Evolutionary conservation across 2,888 invertebrate species (phyloP), one percentile per base, ranked within the genome.

Genomic region (Anorthoa munda): DNA sequence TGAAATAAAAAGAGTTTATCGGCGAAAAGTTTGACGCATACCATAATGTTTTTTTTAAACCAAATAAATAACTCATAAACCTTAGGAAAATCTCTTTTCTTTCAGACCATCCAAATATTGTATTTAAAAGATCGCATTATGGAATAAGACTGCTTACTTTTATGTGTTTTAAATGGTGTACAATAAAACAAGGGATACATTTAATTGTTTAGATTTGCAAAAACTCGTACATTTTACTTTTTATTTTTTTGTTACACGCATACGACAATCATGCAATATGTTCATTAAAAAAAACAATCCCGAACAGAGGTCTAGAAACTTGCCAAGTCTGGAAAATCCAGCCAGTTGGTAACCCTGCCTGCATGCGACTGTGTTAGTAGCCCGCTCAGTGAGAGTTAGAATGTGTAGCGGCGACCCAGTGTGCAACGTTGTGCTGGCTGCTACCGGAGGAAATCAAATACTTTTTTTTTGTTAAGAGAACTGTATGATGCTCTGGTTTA

Each of bases 321-420:
- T 18, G 18, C n/a, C 3, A 2, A 26, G n/a, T 17, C 5, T 15
- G n/a, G n/a, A 17, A 12, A 31, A 48, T 7, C 17, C 26, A 26
- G 7, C 48, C 26, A 31, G 21, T 11, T 55, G 76, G 21, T 46
- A 74, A 76, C 76, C 74, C 74, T 76, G 58, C 92, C 90, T 93
- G 58, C 92, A 90, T 93, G 88, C 94, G 80, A 83, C 82, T 93
- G 90, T 93, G 94, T 94, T 90, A 94, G 88, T 71, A 90, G 87
- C 88, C 79, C 81, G 89, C 88, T 84, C 86, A 95, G 95, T 94
- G 95, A 95, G 95, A 95, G 95, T 94, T 93, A 92, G 89, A 91
- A 94, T 91, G 90, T 92, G 91, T 65, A 91, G 91, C 68, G 69
- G 48, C 76, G 75, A 74, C 81, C 92, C 89, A 92, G 90, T 89